Evolutionary conservation across 2,888 invertebrate genomes (phyloP), one percentile per base, ranked within the genome.

Genomic region (Osmoderma eremita): DNA sequence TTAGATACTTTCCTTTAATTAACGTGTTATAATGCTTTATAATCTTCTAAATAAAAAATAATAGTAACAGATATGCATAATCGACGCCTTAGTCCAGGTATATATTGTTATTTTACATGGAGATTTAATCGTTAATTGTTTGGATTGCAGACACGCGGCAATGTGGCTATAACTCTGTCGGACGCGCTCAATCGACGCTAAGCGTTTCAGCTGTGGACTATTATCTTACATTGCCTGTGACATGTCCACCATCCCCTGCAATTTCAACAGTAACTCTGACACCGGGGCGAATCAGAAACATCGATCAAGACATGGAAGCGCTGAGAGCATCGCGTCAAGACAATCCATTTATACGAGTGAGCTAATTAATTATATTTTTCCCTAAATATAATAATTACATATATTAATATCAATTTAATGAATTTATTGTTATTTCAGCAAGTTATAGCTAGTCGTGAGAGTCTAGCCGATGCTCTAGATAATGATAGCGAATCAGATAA

Each of bases 221-320:
- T 72, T 81, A 80, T 69, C 75, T 82, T 69, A 77, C 78, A 70
- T 74, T 81, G 63, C 80, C 82, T 48, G 78, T 76, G 41, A 78
- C 77, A 58, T 72, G 73, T 53, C 80, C 81, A 41, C 81, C 87
- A 22, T 86, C 86, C 50, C 87, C 87, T 50, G 85, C 87, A 62
- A 82, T 86, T 72, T 88, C 91, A 38, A 88, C 90, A 58, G 84
- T 91, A 69, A 86, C 91, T 45, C 80, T 91, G 72, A 91, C 91
- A 72, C 91, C 91, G 56, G 91, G 91, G 17, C 84, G 91, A 71
- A 89, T 90, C 69, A 85, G 91, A 73, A 91, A 92, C 81, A 91
- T 92, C 76, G 91, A 92, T 76, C 91, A 91, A 82, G 93, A 93
- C 78, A 93, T 93, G 92, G 92, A 93, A 80, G 91, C 92, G 20